These are phyloP conservation scores for Oreotragus oreotragus DNA, from an alignment of 2,113 vertebrate genomes.

Conservation along the genomic window DNA sequence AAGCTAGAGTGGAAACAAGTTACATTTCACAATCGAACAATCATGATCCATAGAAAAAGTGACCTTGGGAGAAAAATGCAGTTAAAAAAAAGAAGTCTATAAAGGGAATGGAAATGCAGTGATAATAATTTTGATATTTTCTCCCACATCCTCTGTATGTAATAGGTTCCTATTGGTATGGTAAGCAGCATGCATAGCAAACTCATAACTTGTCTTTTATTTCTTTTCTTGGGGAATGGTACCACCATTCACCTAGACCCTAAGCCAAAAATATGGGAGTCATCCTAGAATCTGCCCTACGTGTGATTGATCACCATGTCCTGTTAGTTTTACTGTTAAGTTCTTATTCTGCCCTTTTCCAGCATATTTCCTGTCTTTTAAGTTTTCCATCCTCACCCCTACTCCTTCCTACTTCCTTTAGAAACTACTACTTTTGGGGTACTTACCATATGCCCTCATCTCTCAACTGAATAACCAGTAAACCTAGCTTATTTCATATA, in stretches of 20 bases:
- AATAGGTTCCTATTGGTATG: neutral
- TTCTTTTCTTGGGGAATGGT: neutral
- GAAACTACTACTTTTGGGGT: neutral
- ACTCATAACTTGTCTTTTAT: neutral
- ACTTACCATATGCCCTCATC: neutral
- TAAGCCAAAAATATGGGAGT: neutral
- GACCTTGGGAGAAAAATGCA: neutral
- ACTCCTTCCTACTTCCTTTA: neutral
- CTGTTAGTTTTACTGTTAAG: neutral
- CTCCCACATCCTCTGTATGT: neutral
- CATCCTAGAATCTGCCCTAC: neutral
- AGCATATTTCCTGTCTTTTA: neutral
- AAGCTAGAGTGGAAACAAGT: constrained; percentile 4
- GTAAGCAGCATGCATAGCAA: neutral
- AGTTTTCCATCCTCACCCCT: neutral
- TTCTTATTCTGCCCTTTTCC: neutral
- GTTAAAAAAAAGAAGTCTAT: neutral
- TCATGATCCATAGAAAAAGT: neutral
- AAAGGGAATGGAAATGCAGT: neutral
- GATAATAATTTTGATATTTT: neutral
- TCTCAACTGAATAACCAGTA: neutral
- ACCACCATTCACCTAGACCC: neutral
- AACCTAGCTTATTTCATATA: neutral
- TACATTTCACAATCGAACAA: neutral
- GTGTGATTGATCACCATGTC: neutral